Evolutionary conservation across 2,113 vertebrate species (phyloP).

Genomic region (Hippocampus comes): DNA sequence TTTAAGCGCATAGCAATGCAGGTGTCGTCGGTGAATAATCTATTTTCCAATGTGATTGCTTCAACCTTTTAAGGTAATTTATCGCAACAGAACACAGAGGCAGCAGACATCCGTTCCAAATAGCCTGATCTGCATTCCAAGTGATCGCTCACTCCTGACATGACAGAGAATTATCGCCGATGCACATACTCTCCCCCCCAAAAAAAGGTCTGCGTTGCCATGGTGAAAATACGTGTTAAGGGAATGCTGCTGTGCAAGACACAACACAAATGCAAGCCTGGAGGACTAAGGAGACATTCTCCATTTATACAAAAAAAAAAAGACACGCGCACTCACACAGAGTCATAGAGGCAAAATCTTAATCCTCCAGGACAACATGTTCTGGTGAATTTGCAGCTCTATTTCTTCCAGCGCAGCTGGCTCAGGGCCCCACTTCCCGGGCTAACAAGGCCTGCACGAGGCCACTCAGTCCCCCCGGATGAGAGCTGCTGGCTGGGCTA

Average conservation of each 20-base stretch:
- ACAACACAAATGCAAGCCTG: conserved; percentile 1
- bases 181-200: not conserved
- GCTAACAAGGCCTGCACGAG: conserved; percentile 6
- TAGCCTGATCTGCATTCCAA: conserved; percentile 14
- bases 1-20: conserved; percentile 20
- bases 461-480: conserved; percentile 24
- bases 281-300: not conserved
- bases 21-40: conserved; percentile 21
- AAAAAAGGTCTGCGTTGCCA: conserved; percentile 3
- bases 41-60: conserved; percentile 38
- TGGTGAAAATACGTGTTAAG: not conserved
- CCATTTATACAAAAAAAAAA: not conserved
- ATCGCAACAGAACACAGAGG: not conserved
- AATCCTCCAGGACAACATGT: conserved; percentile 37
- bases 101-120: conserved; percentile 17
- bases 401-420: conserved; percentile 38
- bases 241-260: not conserved
- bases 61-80: conserved; percentile 52
- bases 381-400: conserved; percentile 42
- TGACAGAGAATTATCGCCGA: conserved; percentile 1
- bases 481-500: conserved; percentile 8
- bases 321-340: not conserved
- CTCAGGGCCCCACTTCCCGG: conserved; percentile 20
- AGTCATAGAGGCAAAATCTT: conserved; percentile 1
- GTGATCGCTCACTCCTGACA: conserved; percentile 22